Percentiles rank a stretch among this genome's conserved stretches.
Evolutionary conservation across 2,888 invertebrate species (phyloP).

Genomic region (Pheosia tremula): DNA sequence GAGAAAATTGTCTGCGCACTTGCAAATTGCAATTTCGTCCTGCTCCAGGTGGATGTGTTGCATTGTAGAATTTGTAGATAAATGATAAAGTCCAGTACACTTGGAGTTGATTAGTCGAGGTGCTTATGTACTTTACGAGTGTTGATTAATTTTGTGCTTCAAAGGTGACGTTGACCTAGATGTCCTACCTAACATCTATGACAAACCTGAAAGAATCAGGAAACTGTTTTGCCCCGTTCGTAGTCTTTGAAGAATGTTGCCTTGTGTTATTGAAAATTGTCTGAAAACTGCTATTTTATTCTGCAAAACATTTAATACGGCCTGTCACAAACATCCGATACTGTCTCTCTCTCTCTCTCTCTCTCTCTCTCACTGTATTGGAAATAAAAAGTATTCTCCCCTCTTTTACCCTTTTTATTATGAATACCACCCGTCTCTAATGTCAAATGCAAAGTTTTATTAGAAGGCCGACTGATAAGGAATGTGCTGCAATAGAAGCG

Average conservation of each 20-base stretch:
- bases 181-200: too few species aligned
- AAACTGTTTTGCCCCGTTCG: too few species aligned
- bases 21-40: not conserved
- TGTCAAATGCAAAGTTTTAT: slow-evolving; percentile 60
- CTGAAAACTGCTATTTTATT: too few species aligned
- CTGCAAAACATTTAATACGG: too few species aligned
- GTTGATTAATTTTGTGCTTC: too few species aligned
- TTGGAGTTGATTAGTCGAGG: not conserved
- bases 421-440: slow-evolving; percentile 52
- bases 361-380: not conserved
- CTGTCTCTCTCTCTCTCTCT: not conserved
- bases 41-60: not conserved
- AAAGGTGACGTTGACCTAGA: too few species aligned
- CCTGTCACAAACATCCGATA: not conserved
- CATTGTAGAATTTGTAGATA: not conserved
- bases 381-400: not conserved
- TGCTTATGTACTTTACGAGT: not conserved
- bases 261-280: too few species aligned
- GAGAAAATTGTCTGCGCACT: not conserved
- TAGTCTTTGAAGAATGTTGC: too few species aligned
- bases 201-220: too few species aligned
- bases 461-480: slow-evolving; percentile 21
- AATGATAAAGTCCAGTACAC: not conserved
- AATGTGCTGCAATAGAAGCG: not conserved
- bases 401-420: slow-evolving; percentile 32